Evolutionary conservation across 2,797 vertebrate species (phyloP), one percentile per base, ranked within the genome.

Genomic region (Xerus rutilus): DNA sequence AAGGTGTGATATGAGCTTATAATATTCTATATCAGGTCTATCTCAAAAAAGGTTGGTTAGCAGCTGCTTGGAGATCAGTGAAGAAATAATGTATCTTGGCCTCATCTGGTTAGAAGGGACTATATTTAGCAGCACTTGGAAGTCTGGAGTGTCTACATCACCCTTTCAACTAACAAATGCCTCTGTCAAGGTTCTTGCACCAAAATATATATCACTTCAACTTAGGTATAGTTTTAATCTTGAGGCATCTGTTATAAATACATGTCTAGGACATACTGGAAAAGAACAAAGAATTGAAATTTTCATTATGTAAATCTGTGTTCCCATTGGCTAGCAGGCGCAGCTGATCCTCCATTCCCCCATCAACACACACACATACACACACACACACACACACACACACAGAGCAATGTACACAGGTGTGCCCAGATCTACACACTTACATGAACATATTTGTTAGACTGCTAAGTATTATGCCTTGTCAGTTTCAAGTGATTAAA

Each of bases 101-200:
- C 65, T 89, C 32, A 25, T 83, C 49, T 76, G 83, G 45, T 69
- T 79, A 73, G 74, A 64, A 78, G 5, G 74, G 77, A 32, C 91
- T 91, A 95, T 89, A 93, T 96, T 94, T 84, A 90, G 89, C 83
- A 95, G 69, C 39, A 62, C 78, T 79, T 86, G 76, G 47, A 91
- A 95, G 89, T 95, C 91, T 70, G 76, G 54, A 59, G 78, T 96
- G n/a, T n/a, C 45, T 79, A 54, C 76, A 39, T 90, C 39, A 73
- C 30, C 30, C n/a, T 93, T 82, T 47, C 59, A 95, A 64, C 32
- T 77, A 87, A 82, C 25, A 65, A 25, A 96, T 49, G 83, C 23
- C 25, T 82, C 45, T 76, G 74, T 86, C 47, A 89, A 47, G 69
- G 12, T 79, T 77, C 64, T 74, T 78, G 86, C 79, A 89, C 45